Evolutionary conservation across 1,140 invertebrate genomes (phyloP), one percentile per base, ranked within the genome.

Genomic region (Apis laboriosa): DNA sequence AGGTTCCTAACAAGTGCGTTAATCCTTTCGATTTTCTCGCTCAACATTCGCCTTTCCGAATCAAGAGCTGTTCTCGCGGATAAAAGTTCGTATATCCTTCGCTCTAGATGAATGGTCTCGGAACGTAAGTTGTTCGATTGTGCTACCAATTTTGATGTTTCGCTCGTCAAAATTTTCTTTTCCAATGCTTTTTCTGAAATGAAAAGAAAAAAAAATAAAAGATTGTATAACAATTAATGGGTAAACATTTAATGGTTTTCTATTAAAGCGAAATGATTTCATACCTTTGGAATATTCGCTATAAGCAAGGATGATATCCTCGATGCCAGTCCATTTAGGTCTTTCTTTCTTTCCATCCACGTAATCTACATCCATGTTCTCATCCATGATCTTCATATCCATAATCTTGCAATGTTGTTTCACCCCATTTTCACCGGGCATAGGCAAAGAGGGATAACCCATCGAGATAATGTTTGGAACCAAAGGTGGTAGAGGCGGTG

Each of bases 201-300:
- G 34, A 43, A 53, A 82, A 24, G 24, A 67, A 24, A 17, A 17
- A 0, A 64, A 5, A 66, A 56, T 70, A 1, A 71, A 11, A 53
- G 5, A 43, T 43, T 0, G 34, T 7, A 70, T 15, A 28, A 9
- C 8, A 43, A 15, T 49, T 8, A 19, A 34, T 4, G 17, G 5
- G 24, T 24, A n/a, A n/a, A 24, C 24, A 24, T 24, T 24, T 24
- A 24, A 43, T 43, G 5, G 34, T 43, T 34, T 34, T 34, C 34
- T 43, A 43, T 17, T 7, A 66, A 4, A 21, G 8, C 8, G 15
- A 63, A 63, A 63, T 17, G n/a, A 63, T 8, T 0, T 56, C 34
- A 73, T 85, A 94, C 94, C 94, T 93, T 91, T 92, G 71, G 91
- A 90, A 90, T 94, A 94, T 78, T 92, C 91, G 28, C 84, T 90